A percentile compares a stretch with the other conserved stretches of the same genome.
These are phyloP conservation scores for Strigamia crassipes DNA, from an alignment of 2,888 invertebrate genomes.

Conservation along the genomic window DNA sequence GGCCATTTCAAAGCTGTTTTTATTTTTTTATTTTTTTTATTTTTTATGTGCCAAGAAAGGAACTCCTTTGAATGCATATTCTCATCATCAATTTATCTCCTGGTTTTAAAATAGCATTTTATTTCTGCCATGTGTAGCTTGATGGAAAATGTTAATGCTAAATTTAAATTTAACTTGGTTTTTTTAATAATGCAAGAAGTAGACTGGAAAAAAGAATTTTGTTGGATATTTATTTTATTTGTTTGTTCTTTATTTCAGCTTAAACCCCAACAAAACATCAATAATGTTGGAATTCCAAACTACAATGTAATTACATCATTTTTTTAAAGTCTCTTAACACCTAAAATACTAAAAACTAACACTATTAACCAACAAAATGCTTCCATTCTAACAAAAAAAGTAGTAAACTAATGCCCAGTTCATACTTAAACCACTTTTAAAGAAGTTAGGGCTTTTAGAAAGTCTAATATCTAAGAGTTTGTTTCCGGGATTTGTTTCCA, in stretches of 20 bases:
- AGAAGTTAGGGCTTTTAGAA: too few relatives aligned
- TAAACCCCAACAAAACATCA: slow-evolving; percentile 2
- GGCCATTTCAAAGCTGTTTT: not conserved
- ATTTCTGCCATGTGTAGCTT: slow-evolving; percentile 3
- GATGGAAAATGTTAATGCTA: not conserved
- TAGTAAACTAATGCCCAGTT: too few relatives aligned
- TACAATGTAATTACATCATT: not conserved
- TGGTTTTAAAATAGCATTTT: not conserved
- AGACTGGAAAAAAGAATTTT: not conserved
- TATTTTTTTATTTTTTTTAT: slow-evolving; percentile 2
- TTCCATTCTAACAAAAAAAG: too few relatives aligned
- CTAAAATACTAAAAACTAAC: not conserved
- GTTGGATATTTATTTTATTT: too few relatives aligned
- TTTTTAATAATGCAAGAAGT: not conserved
- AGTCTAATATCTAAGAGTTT: too few relatives aligned
- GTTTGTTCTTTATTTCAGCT: slow-evolving; percentile 1
- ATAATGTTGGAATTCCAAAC: not conserved
- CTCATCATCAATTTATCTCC: not conserved
- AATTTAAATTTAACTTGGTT: not conserved
- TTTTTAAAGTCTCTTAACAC: not conserved
- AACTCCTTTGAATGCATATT: not conserved
- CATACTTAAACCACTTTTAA: too few relatives aligned
- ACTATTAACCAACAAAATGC: too few relatives aligned
- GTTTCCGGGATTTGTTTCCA: too few relatives aligned
- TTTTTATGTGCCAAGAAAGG: not conserved